phyloP scores from a whole-genome alignment of 2,888 invertebrate genomes.

The Lycocerus yunnanus region DNA sequence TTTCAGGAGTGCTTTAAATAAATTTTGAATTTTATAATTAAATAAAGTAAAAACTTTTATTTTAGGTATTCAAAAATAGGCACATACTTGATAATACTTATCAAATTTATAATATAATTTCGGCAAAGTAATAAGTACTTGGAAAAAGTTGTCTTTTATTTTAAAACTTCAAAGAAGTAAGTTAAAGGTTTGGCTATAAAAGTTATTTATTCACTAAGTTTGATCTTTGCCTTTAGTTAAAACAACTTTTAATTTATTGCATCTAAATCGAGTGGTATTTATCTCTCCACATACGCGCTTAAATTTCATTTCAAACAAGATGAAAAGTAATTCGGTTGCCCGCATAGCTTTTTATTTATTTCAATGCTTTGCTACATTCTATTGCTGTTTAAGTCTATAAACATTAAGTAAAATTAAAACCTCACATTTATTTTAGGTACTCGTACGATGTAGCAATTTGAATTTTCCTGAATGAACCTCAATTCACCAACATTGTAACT shows the following conservation, averaged over 20 bases:
- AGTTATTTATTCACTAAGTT: constrained; percentile 2
- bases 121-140: background rate
- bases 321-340: background rate
- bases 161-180: background rate
- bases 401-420: background rate
- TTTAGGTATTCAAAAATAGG: background rate
- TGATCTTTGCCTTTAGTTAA: constrained; percentile 1
- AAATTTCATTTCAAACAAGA: background rate
- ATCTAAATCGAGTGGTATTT: background rate
- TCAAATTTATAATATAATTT: background rate
- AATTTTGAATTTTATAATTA: background rate
- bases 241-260: background rate
- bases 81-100: background rate
- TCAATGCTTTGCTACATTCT: background rate
- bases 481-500: background rate
- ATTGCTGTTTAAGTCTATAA: background rate
- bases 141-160: background rate
- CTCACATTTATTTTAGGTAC: background rate
- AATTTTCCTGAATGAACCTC: background rate
- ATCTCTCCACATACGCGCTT: background rate
- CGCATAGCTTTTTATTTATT: background rate
- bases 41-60: background rate
- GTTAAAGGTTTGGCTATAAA: background rate
- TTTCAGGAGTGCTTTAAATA: background rate
- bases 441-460: background rate